Percentiles rank a stretch among this genome's conserved stretches.
phyloP scores from a whole-genome alignment of 2,113 vertebrate genomes.

The Lampris megalopsis region DNA sequence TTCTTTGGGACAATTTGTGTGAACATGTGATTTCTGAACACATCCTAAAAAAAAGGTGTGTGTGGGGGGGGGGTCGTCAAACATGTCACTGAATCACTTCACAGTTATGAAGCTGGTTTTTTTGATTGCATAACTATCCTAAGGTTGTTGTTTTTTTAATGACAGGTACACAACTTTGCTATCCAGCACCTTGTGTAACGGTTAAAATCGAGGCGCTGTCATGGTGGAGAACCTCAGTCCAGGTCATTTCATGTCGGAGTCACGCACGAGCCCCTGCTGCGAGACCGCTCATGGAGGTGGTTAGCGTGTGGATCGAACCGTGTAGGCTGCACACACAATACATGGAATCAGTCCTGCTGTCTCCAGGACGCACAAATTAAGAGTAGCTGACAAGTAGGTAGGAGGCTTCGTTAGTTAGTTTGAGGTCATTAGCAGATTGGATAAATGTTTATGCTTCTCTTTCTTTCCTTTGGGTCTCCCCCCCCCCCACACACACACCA shows the following conservation, averaged over 20 bases:
- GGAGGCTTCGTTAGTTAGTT: constrained; percentile 47
- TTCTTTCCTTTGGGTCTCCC: constrained; percentile 21
- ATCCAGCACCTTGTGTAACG: too few relatives aligned
- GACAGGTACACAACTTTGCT: background rate
- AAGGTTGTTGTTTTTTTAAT: background rate
- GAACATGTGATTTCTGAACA: background rate
- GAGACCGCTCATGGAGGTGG: too few relatives aligned
- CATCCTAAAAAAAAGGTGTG: background rate
- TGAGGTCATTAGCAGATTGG: constrained; percentile 68
- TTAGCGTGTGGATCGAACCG: too few relatives aligned
- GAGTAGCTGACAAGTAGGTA: background rate
- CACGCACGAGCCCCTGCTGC: too few relatives aligned
- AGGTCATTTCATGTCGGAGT: too few relatives aligned
- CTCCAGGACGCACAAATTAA: background rate
- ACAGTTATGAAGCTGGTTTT: background rate
- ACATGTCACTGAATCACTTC: background rate
- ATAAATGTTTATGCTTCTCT: constrained; percentile 54
- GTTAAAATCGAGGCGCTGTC: too few relatives aligned
- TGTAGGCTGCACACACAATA: too few relatives aligned
- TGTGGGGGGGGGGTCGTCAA: background rate
- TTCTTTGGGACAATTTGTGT: constrained; percentile 10
- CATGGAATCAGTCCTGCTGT: background rate
- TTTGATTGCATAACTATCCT: background rate
- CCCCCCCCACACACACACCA: constrained; percentile 9
- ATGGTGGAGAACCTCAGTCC: too few relatives aligned